Evolutionary conservation across 2,888 invertebrate species (phyloP).

Genomic region (Parasteatoda lunata): DNA sequence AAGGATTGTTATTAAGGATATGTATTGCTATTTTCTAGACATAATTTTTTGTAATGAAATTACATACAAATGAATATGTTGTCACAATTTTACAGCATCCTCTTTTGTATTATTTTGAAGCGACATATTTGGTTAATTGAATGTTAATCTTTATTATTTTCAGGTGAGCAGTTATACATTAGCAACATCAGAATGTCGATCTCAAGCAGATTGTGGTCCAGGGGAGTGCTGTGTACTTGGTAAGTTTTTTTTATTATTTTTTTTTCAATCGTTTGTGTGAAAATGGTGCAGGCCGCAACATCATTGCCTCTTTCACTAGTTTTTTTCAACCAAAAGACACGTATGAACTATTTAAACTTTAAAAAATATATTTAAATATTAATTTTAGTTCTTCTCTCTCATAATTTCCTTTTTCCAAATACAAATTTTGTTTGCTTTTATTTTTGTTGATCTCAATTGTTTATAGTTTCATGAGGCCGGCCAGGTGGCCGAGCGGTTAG

Average conservation of each 20-base stretch:
- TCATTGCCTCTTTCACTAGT: not conserved
- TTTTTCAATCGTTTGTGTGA: not conserved
- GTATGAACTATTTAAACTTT: not conserved
- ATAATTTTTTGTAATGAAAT: no score
- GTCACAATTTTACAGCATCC: no score
- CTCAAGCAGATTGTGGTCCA: conserved; percentile 55
- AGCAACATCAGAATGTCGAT: conserved; percentile 48
- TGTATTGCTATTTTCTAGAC: no score
- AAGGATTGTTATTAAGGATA: no score
- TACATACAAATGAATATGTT: no score
- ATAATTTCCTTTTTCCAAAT: not conserved
- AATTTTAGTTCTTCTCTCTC: not conserved
- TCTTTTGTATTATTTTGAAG: no score
- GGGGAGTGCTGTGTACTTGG: conserved; percentile 68
- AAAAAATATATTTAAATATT: not conserved
- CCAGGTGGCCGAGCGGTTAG: no score
- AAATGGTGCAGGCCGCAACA: no score
- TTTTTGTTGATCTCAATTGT: not conserved
- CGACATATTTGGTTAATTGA: no score
- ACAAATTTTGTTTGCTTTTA: not conserved
- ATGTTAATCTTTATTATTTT: no score
- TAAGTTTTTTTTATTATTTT: conserved; percentile 27
- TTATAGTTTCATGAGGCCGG: no score
- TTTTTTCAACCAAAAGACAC: not conserved
- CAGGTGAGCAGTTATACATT: not conserved